Base-by-base conservation (phyloP, 2,888 invertebrate species). In the Argyresthia albistria region DNA sequence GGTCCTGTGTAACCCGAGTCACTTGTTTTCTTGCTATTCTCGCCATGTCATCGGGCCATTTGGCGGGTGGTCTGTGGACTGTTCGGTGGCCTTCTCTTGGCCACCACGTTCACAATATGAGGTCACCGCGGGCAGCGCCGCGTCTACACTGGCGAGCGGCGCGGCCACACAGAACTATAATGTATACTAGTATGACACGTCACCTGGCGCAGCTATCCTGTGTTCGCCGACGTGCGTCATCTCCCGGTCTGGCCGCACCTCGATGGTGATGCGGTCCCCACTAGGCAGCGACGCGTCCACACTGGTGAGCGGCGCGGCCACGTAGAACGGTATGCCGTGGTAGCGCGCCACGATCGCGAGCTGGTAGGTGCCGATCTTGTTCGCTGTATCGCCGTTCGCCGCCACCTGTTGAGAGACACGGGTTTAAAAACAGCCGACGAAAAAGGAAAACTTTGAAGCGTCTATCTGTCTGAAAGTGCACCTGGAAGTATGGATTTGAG, bases 351-450 rank as follows among this genome's bases (percentile, higher is more conserved):
- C 89, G 50, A 99, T 94, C 0, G 98, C 97, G 69, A 99, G 93
- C 89, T 97, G 97, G 74, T 97, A 97, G 11, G 97, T 97, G 65
- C 98, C 99, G 70, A 99, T 98, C 90, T 99, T 99, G 76, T 99
- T 99, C 0, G 99, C 99, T 0, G 98, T 98, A 76, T 99, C 99
- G 0, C 99, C 99, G 79, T 99, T 99, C 1, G 93, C 92, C 11
- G 96, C 97, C 37, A 97, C 92, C 93, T 93, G 64, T 7, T 54
- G 25, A 25, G 25, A 25, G n/a, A 4, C 25, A 25, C 6, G 25
- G 2, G 3, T 25, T 25, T 25, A 6, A 25, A 25, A 25, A 25
- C 25, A 6, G 3, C 3, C 25, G 6, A 6, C 3, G 25, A 2
- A 2, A 25, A 25, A n/a, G n/a, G n/a, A n/a, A n/a, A n/a, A 52